Evolutionary conservation across 2,888 invertebrate genomes (phyloP).

Genomic region (Molorchus minor): DNA sequence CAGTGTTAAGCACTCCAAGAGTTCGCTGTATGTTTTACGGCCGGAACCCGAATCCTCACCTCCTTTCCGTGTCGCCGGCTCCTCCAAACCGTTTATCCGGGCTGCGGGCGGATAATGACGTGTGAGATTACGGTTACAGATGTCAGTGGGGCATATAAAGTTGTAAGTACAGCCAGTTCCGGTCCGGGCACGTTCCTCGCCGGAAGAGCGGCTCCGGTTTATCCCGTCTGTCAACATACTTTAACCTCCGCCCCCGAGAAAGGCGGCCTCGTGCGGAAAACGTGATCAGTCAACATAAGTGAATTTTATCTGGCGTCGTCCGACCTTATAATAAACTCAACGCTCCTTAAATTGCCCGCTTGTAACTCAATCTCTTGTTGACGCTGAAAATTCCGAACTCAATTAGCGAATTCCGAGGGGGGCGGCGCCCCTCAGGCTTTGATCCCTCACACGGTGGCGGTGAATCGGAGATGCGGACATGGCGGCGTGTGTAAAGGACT

Average conservation of each 20-base stretch:
- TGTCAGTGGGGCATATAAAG: conserved; percentile 37
- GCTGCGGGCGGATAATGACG: conserved; percentile 26
- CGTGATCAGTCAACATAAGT: conserved; percentile 57
- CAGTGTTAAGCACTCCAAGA: too few species aligned
- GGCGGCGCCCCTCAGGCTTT: conserved; percentile 27
- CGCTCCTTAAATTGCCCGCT: conserved; percentile 47
- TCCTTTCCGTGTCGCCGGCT: neutral
- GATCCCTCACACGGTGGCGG: conserved; percentile 32
- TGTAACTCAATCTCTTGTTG: conserved; percentile 49
- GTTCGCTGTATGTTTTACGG: too few species aligned
- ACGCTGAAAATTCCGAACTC: conserved; percentile 47
- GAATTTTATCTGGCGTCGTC: conserved; percentile 53
- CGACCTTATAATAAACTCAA: conserved; percentile 49
- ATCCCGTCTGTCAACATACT: conserved; percentile 57
- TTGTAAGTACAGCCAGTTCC: conserved; percentile 50
- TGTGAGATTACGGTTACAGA: conserved; percentile 34
- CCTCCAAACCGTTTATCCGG: neutral
- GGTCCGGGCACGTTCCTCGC: conserved; percentile 53
- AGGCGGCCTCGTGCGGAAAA: conserved; percentile 51
- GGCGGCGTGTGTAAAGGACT: neutral
- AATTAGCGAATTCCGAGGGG: conserved; percentile 44
- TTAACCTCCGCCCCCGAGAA: conserved; percentile 51
- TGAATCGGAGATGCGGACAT: conserved; percentile 27
- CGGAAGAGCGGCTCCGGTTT: conserved; percentile 54
- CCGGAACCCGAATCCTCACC: neutral